These are phyloP conservation scores for Platichthys stellatus DNA, from an alignment of 2,113 vertebrate genomes.

Conservation along the genomic window DNA sequence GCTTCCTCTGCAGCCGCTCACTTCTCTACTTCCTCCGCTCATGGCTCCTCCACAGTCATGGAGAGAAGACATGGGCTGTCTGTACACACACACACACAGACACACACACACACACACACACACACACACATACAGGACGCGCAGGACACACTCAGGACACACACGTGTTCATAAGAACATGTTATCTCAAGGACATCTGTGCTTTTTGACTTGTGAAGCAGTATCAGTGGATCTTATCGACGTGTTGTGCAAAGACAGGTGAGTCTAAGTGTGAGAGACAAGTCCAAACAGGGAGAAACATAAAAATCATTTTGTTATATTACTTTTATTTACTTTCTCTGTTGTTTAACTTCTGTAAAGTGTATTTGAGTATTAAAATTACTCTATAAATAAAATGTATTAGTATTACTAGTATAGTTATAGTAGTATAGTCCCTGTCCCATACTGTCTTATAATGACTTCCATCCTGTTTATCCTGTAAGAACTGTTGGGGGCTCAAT, in stretches of 20 bases:
- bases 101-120: neutral
- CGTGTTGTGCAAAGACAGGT: neutral
- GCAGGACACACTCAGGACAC: neutral
- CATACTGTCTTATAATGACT: too few species aligned
- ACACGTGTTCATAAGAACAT: slow-evolving; percentile 3
- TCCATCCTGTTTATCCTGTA: too few species aligned
- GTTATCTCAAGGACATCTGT: slow-evolving; percentile 59
- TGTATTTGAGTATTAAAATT: too few species aligned
- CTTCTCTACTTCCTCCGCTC: slow-evolving; percentile 11
- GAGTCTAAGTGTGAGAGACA: neutral
- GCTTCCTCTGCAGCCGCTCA: slow-evolving; percentile 58
- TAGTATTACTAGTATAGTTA: too few species aligned
- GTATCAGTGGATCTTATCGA: slow-evolving; percentile 52
- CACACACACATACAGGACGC: neutral
- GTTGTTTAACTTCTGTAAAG: too few species aligned
- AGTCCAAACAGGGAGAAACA: too few species aligned
- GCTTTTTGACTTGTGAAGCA: neutral
- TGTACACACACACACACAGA: neutral
- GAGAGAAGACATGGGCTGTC: neutral
- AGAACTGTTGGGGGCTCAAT: too few species aligned
- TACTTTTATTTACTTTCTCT: too few species aligned
- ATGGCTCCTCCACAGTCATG: neutral
- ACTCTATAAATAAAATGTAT: too few species aligned
- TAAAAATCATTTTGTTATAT: too few species aligned
- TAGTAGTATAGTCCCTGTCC: too few species aligned